Base-by-base conservation (phyloP, 2,888 invertebrate genomes). In the Scaptomyza reducta region DNA sequence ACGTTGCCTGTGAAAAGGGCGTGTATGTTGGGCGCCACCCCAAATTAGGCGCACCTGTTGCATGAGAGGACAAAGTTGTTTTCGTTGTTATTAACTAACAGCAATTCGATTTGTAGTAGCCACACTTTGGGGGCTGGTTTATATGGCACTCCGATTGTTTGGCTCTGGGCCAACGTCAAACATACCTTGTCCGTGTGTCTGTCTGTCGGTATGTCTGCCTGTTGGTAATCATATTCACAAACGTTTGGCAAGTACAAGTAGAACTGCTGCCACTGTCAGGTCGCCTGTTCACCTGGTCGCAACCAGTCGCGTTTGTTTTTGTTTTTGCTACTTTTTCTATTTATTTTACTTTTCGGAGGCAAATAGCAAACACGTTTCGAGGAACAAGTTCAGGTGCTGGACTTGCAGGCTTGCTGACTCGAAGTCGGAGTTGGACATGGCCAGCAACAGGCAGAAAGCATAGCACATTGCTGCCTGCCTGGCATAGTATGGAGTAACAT, bases 91-190 rank as follows among this genome's bases (percentile, higher is more conserved):
- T 81, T 83, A 81, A 81, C 83, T 81, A 81, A 80, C 67, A 74
- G 70, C 82, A 73, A 79, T 82, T 82, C 82, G 82, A 82, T 82
- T 85, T 82, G 82, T 77, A 79, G 82, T 77, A 79, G 77, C 59
- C 79, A 74, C 84, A 81, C 82, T 84, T 40, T 72, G 63, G 75
- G 53, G 70, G 80, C 82, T 62, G 62, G 59, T 45, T 51, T 40
- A 40, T 40, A 47, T 35, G 45, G 35, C 64, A 58, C 65, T 54
- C 53, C 49, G 56, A 67, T 65, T 59, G 59, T 70, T 40, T 77
- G 69, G 69, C 67, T 71, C 56, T 77, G 77, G 82, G 74, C 73
- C 64, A 70, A 44, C 58, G n/a, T 56, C 13, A n/a, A 22, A 16
- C 42, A 25, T 38, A 60, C 45, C 59, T 29, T 46, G 59, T 54